Base-by-base conservation (phyloP, 2,797 vertebrate genomes). In the Alca torda region DNA sequence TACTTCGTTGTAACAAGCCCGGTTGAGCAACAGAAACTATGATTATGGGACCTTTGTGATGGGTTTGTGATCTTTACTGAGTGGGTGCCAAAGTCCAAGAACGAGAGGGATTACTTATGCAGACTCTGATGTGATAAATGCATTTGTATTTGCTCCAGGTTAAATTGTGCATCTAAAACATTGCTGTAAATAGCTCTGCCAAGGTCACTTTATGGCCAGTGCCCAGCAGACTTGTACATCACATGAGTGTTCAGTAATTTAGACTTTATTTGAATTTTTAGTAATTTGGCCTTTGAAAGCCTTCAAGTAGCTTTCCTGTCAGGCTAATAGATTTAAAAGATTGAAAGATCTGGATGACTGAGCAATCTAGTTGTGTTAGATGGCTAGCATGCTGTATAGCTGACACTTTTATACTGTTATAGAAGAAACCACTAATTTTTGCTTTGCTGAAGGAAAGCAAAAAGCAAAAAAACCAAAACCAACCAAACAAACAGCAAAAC, bases 81-180 rank as follows among this genome's bases (percentile, higher is more conserved):
- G 61, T 86, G 65, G 20, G 9, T 94, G 45, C 54, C 30, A 30
- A 90, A 88, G 61, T 78, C 45, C 70, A 75, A 65, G 72, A 91
- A 61, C 2, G 5, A 74, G 67, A 84, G 31, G 17, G n/a, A 54
- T 93, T 94, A 59, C 21, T 91, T 95, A 76, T 17, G 18, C 41
- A 80, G 26, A 92, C 37, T 84, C 25, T 79, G 54, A 76, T 94
- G 46, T 91, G 79, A 95, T 95, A 89, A 97, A 90, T 79, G 69
- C 31, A 18, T 95, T 97, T 95, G 96, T 96, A 88, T 93, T 96
- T 85, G 35, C 69, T 89, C 78, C 74, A 87, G 57, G 69, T 96
- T 97, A 96, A 96, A 93, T 63, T 24, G 8, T 84, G 53, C 80
- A 83, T 96, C 93, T 96, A 96, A 96, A 97, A 81, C 3, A 5